Evolutionary conservation across 2,888 invertebrate genomes (phyloP).

Genomic region (Lasioglossum oenotherae): DNA sequence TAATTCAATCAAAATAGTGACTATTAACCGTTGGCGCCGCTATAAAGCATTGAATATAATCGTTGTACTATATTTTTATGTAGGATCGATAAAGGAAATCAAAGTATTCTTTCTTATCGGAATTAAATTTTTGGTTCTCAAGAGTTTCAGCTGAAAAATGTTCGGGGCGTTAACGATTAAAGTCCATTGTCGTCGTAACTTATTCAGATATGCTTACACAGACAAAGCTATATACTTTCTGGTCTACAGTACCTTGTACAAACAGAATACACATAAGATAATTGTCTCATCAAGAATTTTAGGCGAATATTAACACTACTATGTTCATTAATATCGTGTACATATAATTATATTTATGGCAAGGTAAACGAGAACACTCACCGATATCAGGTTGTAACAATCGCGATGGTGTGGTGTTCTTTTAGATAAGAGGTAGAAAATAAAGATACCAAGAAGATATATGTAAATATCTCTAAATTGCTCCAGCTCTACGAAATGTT

Average conservation of each 20-base stretch:
- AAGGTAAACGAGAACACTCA: neutral
- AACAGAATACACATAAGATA: neutral
- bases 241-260: neutral
- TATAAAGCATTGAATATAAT: neutral
- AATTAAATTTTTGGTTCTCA: neutral
- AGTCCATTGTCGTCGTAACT: neutral
- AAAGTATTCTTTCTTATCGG: neutral
- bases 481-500: conserved; percentile 38
- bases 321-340: neutral
- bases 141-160: neutral
- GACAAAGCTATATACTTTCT: neutral
- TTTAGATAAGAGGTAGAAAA: conserved; percentile 16
- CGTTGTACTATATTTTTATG: neutral
- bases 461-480: conserved; percentile 41
- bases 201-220: neutral
- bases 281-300: neutral
- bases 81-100: neutral
- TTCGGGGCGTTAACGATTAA: neutral
- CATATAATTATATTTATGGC: neutral
- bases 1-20: neutral
- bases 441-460: conserved; percentile 26
- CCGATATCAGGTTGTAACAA: neutral
- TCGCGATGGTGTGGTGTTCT: conserved; percentile 10
- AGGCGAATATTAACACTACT: neutral
- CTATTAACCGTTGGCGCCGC: no score